phyloP scores from a whole-genome alignment of 2,888 invertebrate species.

The Lucinisca nassula region DNA sequence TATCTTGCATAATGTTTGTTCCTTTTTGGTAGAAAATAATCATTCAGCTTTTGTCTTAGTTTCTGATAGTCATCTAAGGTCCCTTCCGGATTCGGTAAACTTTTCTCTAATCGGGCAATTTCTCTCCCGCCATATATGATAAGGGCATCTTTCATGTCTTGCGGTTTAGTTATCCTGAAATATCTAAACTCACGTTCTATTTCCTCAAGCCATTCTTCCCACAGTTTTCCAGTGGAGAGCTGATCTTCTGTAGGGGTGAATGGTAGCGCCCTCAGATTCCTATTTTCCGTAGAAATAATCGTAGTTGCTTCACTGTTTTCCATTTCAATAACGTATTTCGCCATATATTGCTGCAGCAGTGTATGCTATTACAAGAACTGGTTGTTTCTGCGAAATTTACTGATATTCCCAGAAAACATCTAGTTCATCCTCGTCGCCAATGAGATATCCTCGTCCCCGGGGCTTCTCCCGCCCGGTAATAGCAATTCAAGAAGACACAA shows the following conservation, averaged over 20 bases:
- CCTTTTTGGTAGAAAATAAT: background rate
- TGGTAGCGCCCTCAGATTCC: constrained; percentile 22
- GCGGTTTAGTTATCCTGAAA: constrained; percentile 11
- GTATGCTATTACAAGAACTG: too few species aligned
- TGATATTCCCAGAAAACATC: too few species aligned
- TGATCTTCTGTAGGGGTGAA: constrained; percentile 16
- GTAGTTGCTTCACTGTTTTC: background rate
- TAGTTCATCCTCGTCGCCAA: too few species aligned
- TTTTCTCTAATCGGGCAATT: background rate
- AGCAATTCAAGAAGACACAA: too few species aligned
- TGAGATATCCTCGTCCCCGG: too few species aligned
- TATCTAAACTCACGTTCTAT: constrained; percentile 46
- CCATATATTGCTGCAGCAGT: too few species aligned
- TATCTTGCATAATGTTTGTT: background rate
- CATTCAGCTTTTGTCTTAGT: background rate
- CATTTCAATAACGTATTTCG: background rate
- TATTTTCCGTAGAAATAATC: constrained; percentile 7
- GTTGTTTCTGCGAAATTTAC: too few species aligned
- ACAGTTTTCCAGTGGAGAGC: constrained; percentile 14
- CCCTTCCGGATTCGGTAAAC: background rate
- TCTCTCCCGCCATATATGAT: background rate
- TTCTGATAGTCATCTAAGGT: background rate
- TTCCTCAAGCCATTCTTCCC: constrained; percentile 45
- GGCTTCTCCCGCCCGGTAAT: too few species aligned
- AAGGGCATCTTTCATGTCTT: background rate